Conservation (phyloP, 2,113 vertebrate genomes). For the Ammospiza nelsoni region DNA sequence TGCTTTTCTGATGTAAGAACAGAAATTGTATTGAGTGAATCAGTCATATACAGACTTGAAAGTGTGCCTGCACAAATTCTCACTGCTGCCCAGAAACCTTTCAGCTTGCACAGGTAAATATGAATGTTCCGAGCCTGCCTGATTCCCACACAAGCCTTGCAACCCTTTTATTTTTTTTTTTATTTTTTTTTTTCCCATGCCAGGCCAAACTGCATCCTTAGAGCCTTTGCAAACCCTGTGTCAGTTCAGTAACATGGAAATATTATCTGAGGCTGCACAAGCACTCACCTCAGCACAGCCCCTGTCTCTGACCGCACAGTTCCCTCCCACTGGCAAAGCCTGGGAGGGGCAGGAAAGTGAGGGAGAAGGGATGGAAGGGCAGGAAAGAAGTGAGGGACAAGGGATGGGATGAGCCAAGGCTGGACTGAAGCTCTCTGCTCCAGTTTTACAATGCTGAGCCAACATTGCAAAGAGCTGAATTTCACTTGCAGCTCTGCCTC, state of each 20-base stretch:
- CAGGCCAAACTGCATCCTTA: neutral
- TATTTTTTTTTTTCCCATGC: too few relatives aligned
- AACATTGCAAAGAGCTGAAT: neutral
- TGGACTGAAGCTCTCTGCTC: neutral
- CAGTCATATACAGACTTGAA: neutral
- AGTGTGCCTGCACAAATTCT: neutral
- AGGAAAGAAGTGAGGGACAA: neutral
- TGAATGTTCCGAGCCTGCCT: neutral
- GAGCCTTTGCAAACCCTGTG: neutral
- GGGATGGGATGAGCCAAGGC: neutral
- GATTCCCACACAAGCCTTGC: neutral
- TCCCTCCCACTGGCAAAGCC: neutral
- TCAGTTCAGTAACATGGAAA: neutral
- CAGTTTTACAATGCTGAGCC: neutral
- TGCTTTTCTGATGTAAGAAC: constrained; percentile 34
- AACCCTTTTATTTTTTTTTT: too few relatives aligned
- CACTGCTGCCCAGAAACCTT: neutral
- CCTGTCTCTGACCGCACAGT: neutral
- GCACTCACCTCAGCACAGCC: neutral
- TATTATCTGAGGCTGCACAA: neutral
- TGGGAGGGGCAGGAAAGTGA: neutral
- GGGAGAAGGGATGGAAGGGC: neutral
- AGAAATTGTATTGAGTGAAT: constrained; percentile 38
- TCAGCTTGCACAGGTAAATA: neutral
- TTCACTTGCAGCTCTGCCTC: neutral